Evolutionary conservation across 2,888 invertebrate species (phyloP).

Genomic region (Oscheius sp.): DNA sequence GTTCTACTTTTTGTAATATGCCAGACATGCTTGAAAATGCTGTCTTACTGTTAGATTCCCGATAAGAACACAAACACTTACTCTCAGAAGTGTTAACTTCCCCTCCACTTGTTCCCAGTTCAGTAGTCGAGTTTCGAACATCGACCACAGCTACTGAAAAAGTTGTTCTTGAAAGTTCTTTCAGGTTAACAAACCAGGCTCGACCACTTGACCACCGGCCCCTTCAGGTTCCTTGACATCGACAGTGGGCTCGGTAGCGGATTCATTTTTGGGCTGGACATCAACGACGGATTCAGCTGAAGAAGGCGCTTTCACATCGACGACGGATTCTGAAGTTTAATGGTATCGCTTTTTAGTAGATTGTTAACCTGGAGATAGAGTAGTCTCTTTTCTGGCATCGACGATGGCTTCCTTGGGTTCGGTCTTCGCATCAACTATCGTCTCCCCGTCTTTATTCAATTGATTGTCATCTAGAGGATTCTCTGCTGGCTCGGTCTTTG

Average conservation of each 20-base stretch:
- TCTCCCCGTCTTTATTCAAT: neutral
- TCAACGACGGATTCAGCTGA: slow-evolving; percentile 13
- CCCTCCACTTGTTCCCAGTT: too few relatives aligned
- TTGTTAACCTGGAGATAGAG: neutral
- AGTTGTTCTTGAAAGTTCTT: too few relatives aligned
- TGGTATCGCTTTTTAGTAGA: slow-evolving; percentile 3
- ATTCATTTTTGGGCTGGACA: neutral
- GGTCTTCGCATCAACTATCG: neutral
- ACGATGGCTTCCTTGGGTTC: neutral
- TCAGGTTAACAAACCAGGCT: too few relatives aligned
- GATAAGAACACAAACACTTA: too few relatives aligned
- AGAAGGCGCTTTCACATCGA: slow-evolving; percentile 4
- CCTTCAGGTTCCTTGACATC: neutral
- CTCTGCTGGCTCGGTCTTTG: neutral
- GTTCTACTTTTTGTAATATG: too few relatives aligned
- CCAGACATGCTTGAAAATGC: too few relatives aligned
- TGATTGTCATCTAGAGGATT: neutral
- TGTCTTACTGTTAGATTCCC: too few relatives aligned
- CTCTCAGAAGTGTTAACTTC: too few relatives aligned
- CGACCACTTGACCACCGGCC: too few relatives aligned
- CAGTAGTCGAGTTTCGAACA: too few relatives aligned
- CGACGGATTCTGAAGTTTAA: slow-evolving; percentile 13
- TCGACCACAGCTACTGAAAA: too few relatives aligned
- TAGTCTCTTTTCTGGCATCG: neutral
- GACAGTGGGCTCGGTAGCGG: neutral